Conservation (phyloP, 2,888 invertebrate species). For the Drosophila austrosaltans region DNA sequence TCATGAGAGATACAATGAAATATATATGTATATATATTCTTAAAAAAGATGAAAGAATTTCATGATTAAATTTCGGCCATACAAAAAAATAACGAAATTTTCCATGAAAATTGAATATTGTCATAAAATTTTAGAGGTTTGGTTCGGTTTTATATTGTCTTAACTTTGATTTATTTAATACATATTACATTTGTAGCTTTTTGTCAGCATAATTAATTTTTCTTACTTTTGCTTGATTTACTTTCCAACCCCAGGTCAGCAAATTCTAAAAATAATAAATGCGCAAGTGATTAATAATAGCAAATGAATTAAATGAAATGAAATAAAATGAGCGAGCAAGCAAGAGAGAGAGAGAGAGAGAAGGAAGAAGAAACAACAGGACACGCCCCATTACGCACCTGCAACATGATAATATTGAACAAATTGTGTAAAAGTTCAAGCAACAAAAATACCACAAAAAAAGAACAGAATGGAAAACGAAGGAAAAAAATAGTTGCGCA, state of each 20-base stretch:
- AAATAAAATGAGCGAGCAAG: neutral
- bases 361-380: conserved; percentile 3
- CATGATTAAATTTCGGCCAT: conserved; percentile 11
- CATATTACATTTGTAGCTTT: conserved; percentile 38
- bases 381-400: conserved; percentile 60
- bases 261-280: conserved; percentile 39
- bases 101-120: conserved; percentile 5
- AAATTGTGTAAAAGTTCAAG: conserved; percentile 17
- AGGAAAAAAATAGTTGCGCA: conserved; percentile 59
- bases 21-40: neutral
- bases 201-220: conserved; percentile 46
- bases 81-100: neutral
- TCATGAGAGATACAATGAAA: neutral
- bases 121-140: conserved; percentile 23
- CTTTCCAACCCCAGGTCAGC: conserved; percentile 19
- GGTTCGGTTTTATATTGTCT: neutral
- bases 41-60: conserved; percentile 16
- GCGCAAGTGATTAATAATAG: conserved; percentile 45
- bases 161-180: conserved; percentile 32
- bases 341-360: neutral
- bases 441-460: conserved; percentile 46
- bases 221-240: conserved; percentile 45
- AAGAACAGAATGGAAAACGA: conserved; percentile 46
- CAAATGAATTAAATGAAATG: conserved; percentile 26
- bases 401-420: conserved; percentile 42